These are phyloP conservation scores for Cinara cedri DNA, from an alignment of 2,888 invertebrate genomes.

Conservation along the genomic window DNA sequence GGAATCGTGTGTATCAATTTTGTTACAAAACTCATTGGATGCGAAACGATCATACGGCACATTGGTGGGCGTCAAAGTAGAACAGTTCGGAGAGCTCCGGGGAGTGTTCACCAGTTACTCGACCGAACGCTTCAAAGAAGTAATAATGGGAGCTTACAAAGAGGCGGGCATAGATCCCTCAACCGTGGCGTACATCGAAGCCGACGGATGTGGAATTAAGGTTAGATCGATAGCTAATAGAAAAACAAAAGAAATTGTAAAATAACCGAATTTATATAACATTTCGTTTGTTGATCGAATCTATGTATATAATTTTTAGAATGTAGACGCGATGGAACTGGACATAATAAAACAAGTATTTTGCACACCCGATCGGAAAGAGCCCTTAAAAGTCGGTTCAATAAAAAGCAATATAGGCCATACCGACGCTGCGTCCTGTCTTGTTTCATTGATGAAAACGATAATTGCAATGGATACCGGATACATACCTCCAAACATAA, in stretches of 20 bases:
- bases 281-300: neutral
- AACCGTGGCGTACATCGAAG: constrained; percentile 65
- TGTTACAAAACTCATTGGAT: constrained; percentile 62
- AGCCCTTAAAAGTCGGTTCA: constrained; percentile 68
- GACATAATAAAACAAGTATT: constrained; percentile 59
- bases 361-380: constrained; percentile 40
- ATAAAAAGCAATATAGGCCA: constrained; percentile 71
- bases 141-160: constrained; percentile 62
- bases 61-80: constrained; percentile 21
- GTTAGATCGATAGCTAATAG: too few species aligned
- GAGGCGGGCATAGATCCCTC: constrained; percentile 63
- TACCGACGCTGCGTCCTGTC: constrained; percentile 65
- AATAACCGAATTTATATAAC: too few species aligned
- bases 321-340: constrained; percentile 59
- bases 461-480: constrained; percentile 61
- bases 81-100: constrained; percentile 21
- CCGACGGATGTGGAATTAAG: constrained; percentile 66
- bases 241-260: too few species aligned
- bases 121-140: constrained; percentile 8
- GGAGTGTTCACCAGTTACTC: constrained; percentile 33
- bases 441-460: constrained; percentile 65
- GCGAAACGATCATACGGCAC: constrained; percentile 43
- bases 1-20: constrained; percentile 63
- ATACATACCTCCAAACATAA: constrained; percentile 61
- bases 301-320: constrained; percentile 56